A percentile compares a stretch with the other conserved stretches of the same genome.
phyloP scores from a whole-genome alignment of 2,797 vertebrate species.

The Chelon labrosus region DNA sequence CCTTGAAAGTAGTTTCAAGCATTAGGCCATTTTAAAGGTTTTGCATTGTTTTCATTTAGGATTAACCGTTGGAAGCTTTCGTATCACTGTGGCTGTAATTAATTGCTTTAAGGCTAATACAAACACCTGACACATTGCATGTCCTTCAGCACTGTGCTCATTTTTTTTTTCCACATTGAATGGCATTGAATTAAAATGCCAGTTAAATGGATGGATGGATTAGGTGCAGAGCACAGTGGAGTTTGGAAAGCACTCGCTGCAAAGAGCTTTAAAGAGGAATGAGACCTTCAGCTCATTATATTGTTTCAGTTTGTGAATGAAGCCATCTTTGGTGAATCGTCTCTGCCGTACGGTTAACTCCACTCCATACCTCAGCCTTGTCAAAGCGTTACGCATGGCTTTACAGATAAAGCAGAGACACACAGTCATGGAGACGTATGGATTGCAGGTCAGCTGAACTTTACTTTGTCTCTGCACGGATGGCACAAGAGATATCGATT shows the following conservation, averaged over 20 bases:
- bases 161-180: constrained; percentile 6
- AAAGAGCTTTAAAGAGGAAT: constrained; percentile 12
- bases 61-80: constrained; percentile 1
- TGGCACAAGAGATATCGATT: constrained; percentile 77
- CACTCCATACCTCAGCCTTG: constrained; percentile 69
- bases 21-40: constrained; percentile 11
- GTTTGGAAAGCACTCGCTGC: background rate
- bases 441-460: constrained; percentile 78
- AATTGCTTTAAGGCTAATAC: constrained; percentile 31
- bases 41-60: constrained; percentile 15
- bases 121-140: constrained; percentile 10
- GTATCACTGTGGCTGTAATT: constrained; percentile 5
- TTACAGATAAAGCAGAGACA: constrained; percentile 60
- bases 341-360: constrained; percentile 31
- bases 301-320: constrained; percentile 14
- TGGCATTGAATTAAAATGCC: constrained; percentile 22
- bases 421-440: constrained; percentile 73
- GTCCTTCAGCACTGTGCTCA: constrained; percentile 13
- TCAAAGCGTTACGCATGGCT: constrained; percentile 58
- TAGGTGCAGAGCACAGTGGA: background rate
- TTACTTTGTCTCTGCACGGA: constrained; percentile 63
- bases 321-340: constrained; percentile 31
- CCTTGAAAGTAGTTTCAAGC: constrained; percentile 23
- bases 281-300: background rate
- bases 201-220: constrained; percentile 15